Evolutionary conservation across 2,888 invertebrate species (phyloP).

Genomic region (Mimachlamys varia): DNA sequence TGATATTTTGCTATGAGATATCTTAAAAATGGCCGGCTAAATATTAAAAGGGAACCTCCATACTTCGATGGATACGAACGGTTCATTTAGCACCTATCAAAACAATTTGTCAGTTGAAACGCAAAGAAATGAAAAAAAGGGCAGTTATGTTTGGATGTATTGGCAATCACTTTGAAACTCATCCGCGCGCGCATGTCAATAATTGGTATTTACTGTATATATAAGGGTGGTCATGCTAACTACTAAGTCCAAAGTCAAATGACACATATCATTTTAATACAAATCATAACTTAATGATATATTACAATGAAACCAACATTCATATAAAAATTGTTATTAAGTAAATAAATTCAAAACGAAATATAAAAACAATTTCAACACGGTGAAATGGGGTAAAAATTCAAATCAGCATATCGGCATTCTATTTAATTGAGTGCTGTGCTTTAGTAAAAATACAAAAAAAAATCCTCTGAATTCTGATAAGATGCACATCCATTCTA

Average conservation of each 20-base stretch:
- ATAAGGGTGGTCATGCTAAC: not conserved
- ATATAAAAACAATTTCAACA: not conserved
- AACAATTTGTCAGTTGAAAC: too few relatives aligned
- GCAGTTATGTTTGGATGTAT: not conserved
- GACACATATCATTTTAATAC: not conserved
- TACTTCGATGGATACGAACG: too few relatives aligned
- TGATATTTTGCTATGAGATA: too few relatives aligned
- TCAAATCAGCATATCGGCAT: slow-evolving; percentile 29
- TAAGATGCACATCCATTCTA: slow-evolving; percentile 2
- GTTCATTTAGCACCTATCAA: too few relatives aligned
- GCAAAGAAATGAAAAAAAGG: not conserved
- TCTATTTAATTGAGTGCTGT: slow-evolving; percentile 28
- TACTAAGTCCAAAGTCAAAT: not conserved
- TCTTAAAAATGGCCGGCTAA: too few relatives aligned
- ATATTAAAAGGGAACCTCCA: too few relatives aligned
- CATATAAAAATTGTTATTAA: slow-evolving; percentile 13
- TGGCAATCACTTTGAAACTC: not conserved
- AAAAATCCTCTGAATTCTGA: slow-evolving; percentile 26
- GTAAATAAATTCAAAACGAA: slow-evolving; percentile 14
- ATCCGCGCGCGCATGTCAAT: slow-evolving; percentile 13
- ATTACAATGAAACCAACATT: not conserved
- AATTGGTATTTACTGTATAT: not conserved
- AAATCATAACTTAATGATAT: not conserved
- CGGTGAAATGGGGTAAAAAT: slow-evolving; percentile 32
- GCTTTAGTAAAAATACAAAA: slow-evolving; percentile 2